A percentile compares a stretch with the other conserved stretches of the same genome.
These are phyloP conservation scores for Aphidoletes aphidimyza DNA, from an alignment of 2,888 invertebrate genomes.

Conservation along the genomic window DNA sequence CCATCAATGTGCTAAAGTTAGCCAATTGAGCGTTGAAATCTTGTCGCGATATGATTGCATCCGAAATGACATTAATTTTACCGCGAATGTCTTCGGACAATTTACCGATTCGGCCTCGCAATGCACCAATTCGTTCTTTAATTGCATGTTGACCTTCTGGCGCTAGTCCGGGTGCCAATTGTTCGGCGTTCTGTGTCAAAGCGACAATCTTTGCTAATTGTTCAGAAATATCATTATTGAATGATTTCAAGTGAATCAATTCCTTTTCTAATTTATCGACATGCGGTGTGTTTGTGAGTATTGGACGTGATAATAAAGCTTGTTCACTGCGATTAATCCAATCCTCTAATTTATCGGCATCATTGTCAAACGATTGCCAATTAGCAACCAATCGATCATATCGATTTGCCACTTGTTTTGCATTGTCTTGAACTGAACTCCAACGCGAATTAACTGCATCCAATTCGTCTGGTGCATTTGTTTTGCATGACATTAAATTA, in stretches of 20 bases:
- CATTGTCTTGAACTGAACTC: conserved; percentile 84
- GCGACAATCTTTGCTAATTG: conserved; percentile 85
- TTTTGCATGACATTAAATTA: conserved; percentile 79
- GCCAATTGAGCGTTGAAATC: conserved; percentile 84
- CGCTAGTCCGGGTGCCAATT: conserved; percentile 79
- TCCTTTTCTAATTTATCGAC: conserved; percentile 81
- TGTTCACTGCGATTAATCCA: conserved; percentile 81
- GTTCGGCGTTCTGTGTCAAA: conserved; percentile 82
- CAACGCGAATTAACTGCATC: conserved; percentile 86
- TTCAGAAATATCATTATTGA: conserved; percentile 85
- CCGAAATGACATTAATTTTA: conserved; percentile 83
- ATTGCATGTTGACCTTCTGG: conserved; percentile 80
- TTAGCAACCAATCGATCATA: conserved; percentile 80
- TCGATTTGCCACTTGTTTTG: conserved; percentile 81
- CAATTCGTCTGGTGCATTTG: conserved; percentile 83
- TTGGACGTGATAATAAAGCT: conserved; percentile 69
- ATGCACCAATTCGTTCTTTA: conserved; percentile 77
- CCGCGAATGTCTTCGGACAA: conserved; percentile 80
- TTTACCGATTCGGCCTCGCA: conserved; percentile 79
- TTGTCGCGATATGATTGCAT: conserved; percentile 82
- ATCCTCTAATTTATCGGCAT: conserved; percentile 78
- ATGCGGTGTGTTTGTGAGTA: conserved; percentile 76
- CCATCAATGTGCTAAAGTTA: conserved; percentile 84
- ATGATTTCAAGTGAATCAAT: conserved; percentile 79
- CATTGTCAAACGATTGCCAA: conserved; percentile 85